These are phyloP conservation scores for Tragelaphus strepsiceros DNA, from an alignment of 2,113 vertebrate species.

Conservation along the genomic window DNA sequence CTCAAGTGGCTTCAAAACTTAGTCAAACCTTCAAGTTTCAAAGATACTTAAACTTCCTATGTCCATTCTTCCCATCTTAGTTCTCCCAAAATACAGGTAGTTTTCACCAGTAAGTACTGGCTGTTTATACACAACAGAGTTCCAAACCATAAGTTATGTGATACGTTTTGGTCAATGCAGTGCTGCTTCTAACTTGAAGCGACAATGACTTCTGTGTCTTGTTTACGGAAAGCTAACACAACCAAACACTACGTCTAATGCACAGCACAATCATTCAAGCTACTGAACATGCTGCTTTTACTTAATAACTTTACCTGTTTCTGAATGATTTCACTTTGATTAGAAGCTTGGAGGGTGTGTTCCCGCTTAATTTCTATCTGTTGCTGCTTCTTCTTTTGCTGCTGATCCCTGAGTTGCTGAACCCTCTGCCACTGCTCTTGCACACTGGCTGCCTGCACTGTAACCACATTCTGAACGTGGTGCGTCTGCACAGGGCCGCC, in stretches of 20 bases:
- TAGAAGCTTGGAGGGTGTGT: slow-evolving; percentile 88
- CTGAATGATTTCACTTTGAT: slow-evolving; percentile 91
- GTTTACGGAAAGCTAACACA: slow-evolving; percentile 40
- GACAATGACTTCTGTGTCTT: slow-evolving; percentile 24
- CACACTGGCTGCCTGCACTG: slow-evolving; percentile 92
- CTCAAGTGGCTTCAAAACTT: background rate
- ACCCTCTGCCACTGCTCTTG: slow-evolving; percentile 95
- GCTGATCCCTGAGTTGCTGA: slow-evolving; percentile 95
- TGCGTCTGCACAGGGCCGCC: slow-evolving; percentile 85
- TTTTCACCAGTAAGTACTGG: slow-evolving; percentile 51
- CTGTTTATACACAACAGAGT: slow-evolving; percentile 23
- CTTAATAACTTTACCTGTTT: slow-evolving; percentile 89
- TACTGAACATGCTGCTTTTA: slow-evolving; percentile 76
- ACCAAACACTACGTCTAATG: slow-evolving; percentile 54
- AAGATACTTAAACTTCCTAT: background rate
- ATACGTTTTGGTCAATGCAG: background rate
- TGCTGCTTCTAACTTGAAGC: slow-evolving; percentile 47
- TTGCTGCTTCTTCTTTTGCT: slow-evolving; percentile 93
- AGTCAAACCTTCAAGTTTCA: background rate
- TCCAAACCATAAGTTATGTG: slow-evolving; percentile 42
- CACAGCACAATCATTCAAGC: slow-evolving; percentile 75
- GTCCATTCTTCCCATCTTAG: slow-evolving; percentile 45
- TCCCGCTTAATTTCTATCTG: slow-evolving; percentile 92
- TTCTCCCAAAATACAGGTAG: slow-evolving; percentile 33
- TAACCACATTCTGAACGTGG: slow-evolving; percentile 93